These are phyloP conservation scores for Trachelus troglodyta DNA, from an alignment of 2,888 invertebrate species.

Conservation along the genomic window DNA sequence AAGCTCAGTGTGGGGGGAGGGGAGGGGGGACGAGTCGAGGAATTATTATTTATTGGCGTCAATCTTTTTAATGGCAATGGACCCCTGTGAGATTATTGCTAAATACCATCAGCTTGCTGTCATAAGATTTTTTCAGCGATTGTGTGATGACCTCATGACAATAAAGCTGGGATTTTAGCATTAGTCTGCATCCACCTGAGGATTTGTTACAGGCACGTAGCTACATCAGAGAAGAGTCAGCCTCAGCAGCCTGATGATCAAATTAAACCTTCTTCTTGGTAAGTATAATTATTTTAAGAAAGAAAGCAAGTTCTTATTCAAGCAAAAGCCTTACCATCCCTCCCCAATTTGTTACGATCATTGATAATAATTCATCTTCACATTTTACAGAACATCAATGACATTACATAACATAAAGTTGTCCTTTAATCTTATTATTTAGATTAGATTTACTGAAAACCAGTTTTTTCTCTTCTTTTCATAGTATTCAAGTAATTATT, in stretches of 20 bases:
- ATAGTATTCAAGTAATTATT: not conserved
- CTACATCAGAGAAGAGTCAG: conserved; percentile 58
- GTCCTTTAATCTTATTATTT: not conserved
- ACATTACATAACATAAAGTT: not conserved
- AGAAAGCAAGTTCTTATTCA: not conserved
- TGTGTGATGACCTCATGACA: conserved; percentile 5
- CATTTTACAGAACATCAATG: not conserved
- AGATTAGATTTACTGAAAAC: not conserved
- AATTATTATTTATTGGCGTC: not conserved
- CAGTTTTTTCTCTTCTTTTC: not conserved
- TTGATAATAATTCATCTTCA: not conserved
- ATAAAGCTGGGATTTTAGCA: conserved; percentile 60
- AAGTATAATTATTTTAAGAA: conserved; percentile 35
- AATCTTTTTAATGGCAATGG: conserved; percentile 41
- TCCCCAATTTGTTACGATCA: not conserved
- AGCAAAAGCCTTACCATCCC: not conserved
- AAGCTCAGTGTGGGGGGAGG: not conserved
- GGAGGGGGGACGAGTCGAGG: not conserved
- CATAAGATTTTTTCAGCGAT: conserved; percentile 32
- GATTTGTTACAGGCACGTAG: conserved; percentile 73
- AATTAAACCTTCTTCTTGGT: conserved; percentile 50
- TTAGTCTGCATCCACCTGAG: conserved; percentile 70
- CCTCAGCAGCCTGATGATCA: conserved; percentile 60
- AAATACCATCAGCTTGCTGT: conserved; percentile 56
- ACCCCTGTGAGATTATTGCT: conserved; percentile 62